Evolutionary conservation across 53 echinoderm and acorn worm genomes (phyloP).

Genomic region (Echinometra lucunter): DNA sequence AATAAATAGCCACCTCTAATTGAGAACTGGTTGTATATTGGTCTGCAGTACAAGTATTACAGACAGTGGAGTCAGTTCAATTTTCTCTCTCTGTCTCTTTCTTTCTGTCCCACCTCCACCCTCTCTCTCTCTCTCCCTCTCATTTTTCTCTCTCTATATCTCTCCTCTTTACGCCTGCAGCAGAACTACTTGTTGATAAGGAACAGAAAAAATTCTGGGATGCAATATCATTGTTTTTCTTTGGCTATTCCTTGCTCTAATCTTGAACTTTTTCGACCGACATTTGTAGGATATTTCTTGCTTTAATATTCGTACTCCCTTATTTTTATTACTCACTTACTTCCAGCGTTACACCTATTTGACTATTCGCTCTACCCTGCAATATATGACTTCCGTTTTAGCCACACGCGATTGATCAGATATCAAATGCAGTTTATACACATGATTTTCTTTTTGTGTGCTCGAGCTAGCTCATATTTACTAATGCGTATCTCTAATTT

Average conservation of each 20-base stretch:
- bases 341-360: too few species aligned
- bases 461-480: too few species aligned
- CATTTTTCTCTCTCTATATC: background rate
- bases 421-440: too few species aligned
- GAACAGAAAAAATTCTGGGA: background rate
- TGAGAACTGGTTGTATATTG: conserved; percentile 47
- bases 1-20: conserved; percentile 7
- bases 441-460: too few species aligned
- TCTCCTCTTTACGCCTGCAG: background rate
- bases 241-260: too few species aligned
- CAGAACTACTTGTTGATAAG: conserved; percentile 11
- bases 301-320: background rate
- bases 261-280: background rate
- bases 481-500: too few species aligned
- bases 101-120: background rate
- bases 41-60: conserved; percentile 6
- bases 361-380: too few species aligned
- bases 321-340: too few species aligned
- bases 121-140: background rate
- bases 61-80: background rate
- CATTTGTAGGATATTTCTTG: background rate
- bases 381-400: too few species aligned
- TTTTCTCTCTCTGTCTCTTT: background rate
- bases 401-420: too few species aligned
- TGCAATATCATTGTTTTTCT: background rate